Evolutionary conservation across 2,113 vertebrate genomes (phyloP), one percentile per base, ranked within the genome.

Genomic region (Platichthys flesus): DNA sequence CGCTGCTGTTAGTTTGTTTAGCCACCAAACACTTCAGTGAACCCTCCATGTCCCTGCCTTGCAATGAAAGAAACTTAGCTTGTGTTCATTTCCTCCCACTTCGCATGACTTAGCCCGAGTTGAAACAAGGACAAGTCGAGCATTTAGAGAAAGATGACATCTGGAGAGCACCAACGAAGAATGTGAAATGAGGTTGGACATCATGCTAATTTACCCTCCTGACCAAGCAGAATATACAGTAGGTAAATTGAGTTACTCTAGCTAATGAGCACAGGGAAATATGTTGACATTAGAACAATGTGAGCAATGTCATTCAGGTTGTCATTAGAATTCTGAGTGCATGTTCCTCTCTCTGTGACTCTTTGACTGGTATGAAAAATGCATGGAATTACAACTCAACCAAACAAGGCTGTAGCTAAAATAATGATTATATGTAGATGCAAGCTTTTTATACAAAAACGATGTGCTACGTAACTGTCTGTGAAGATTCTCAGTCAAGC

Each of bases 121-220:
- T 49, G 45, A 49, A 59, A n/a, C 14, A 10, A 55, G 51, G 57
- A 63, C 70, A 47, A 37, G 52, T 67, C 5, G 13, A 21, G 73
- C 71, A 76, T 80, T 55, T 63, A 24, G 68, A 78, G 12, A n/a
- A 67, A 67, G 54, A 10, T 79, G 84, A 67, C 76, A 83, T 85
- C 75, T 71, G 57, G 71, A 73, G n/a, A 40, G 6, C n/a, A 28
- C 58, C 51, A 35, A 28, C 35, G 5, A 37, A 78, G 62, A 76
- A 78, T 81, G 15, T 4, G 45, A 49, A 49, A 49, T 5, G 15
- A 49, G 45, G 15, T 18, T 42, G 45, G 16, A 49, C 45, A 49
- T 49, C 45, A 49, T 49, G 45, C 16, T 49, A 15, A 49, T 49
- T 49, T 18, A 49, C n/a, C 63, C 20, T 58, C 24, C 68, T 72